Evolutionary conservation across 2,797 vertebrate species (phyloP), one percentile per base, ranked within the genome.

Genomic region (Rhinophrynus dorsalis): DNA sequence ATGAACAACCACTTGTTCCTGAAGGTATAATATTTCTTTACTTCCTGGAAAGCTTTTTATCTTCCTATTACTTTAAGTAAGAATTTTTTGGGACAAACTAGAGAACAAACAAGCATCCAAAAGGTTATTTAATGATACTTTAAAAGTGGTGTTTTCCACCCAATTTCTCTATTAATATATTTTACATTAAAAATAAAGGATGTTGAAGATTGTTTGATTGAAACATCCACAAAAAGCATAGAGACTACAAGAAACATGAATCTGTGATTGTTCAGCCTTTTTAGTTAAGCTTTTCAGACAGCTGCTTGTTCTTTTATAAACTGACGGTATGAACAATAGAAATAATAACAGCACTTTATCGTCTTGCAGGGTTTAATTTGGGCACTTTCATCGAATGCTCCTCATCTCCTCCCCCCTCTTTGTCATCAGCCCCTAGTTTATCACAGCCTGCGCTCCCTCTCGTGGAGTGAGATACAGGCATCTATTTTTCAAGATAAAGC

Each of bases 381-480:
- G 59, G 40, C 24, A 57, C 30, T 38, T 64, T 50, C 68, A 57
- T 54, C 20, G 15, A 32, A 35, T 63, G 56, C 33, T 69, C 57
- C 15, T 20, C 12, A 20, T 26, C 51, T 27, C 60, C 51, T 57
- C 51, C 50, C 51, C 50, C n/a, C 10, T 8, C 2, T 27, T 29
- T 63, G 21, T 57, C 40, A 63, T 40, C 40, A 24, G 60, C 24
- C 20, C 51, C 32, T 32, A 21, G 40, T 57, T 64, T 71, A 64
- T 63, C 60, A 30, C 68, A 61, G 68, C 67, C 48, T 44, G 37
- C 12, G 15, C 40, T 48, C 56, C 56, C 58, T 63, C 59, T 70
- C 45, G 44, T 70, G 59, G 68, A 37, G 37, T 11, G 24, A 45
- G 32, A 48, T 48, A 8, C 42, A 32, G 40, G 42, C 26, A 29